These are phyloP conservation scores for Tadarida brasiliensis DNA, from an alignment of 2,797 vertebrate genomes.

Conservation along the genomic window DNA sequence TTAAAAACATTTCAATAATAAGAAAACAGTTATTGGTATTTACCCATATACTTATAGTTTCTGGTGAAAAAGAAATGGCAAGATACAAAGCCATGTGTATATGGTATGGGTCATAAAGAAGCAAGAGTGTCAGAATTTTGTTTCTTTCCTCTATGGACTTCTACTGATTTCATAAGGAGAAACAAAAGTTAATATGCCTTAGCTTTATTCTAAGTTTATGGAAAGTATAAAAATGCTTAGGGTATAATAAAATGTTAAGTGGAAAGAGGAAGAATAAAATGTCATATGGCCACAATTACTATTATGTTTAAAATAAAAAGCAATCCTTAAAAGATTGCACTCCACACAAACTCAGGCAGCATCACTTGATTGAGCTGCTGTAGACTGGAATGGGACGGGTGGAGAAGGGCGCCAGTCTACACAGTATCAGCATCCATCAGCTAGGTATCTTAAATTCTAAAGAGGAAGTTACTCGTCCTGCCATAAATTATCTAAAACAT, in stretches of 20 bases:
- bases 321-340: not conserved
- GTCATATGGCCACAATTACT: not conserved
- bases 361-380: not conserved
- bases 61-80: not conserved
- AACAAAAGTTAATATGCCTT: not conserved
- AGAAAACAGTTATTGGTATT: not conserved
- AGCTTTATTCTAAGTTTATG: conserved; percentile 14
- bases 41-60: not conserved
- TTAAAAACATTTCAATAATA: conserved; percentile 15
- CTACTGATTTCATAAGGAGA: not conserved
- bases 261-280: conserved; percentile 24
- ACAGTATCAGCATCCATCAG: not conserved
- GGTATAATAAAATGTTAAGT: conserved; percentile 35
- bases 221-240: conserved; percentile 37
- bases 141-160: not conserved
- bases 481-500: not conserved
- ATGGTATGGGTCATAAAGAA: not conserved
- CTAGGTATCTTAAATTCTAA: not conserved
- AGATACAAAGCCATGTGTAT: not conserved
- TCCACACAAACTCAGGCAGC: not conserved
- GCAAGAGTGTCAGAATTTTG: not conserved
- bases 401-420: not conserved
- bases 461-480: not conserved
- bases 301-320: conserved; percentile 10
- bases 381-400: not conserved